A percentile compares a stretch with the other conserved stretches of the same genome.
phyloP scores from a whole-genome alignment of 2,888 invertebrate genomes.

The Scotopteryx bipunctaria region DNA sequence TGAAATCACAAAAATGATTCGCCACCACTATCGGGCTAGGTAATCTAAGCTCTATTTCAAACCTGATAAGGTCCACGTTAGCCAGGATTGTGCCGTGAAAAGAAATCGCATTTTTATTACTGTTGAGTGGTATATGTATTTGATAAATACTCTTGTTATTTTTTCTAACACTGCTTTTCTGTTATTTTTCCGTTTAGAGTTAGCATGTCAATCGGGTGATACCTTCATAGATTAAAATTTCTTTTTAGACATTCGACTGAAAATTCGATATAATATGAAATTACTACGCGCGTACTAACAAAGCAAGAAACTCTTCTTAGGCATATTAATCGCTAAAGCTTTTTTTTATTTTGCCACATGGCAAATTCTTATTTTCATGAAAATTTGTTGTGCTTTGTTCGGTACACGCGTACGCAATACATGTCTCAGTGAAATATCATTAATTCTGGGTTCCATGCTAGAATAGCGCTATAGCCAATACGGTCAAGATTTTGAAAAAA shows the following conservation, averaged over 20 bases:
- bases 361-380: no score
- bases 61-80: no score
- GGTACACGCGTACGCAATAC: conserved; percentile 10
- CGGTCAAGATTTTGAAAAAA: no score
- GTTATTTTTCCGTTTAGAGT: background rate
- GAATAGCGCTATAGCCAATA: background rate
- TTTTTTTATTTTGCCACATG: no score
- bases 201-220: conserved; percentile 13
- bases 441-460: background rate
- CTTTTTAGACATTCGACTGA: conserved; percentile 15
- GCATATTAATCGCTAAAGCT: no score
- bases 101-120: background rate
- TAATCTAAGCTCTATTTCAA: no score
- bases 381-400: conserved; percentile 1
- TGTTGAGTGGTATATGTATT: conserved; percentile 2
- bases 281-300: conserved; percentile 6
- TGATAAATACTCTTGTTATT: conserved; percentile 9
- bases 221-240: conserved; percentile 5
- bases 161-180: conserved; percentile 9
- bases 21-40: no score
- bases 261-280: background rate
- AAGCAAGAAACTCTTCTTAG: background rate
- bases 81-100: conserved; percentile 2
- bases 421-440: background rate
- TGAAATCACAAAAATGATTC: no score